These are phyloP conservation scores for Oenanthe oenanthe DNA, from an alignment of 2,113 vertebrate genomes.

Conservation along the genomic window DNA sequence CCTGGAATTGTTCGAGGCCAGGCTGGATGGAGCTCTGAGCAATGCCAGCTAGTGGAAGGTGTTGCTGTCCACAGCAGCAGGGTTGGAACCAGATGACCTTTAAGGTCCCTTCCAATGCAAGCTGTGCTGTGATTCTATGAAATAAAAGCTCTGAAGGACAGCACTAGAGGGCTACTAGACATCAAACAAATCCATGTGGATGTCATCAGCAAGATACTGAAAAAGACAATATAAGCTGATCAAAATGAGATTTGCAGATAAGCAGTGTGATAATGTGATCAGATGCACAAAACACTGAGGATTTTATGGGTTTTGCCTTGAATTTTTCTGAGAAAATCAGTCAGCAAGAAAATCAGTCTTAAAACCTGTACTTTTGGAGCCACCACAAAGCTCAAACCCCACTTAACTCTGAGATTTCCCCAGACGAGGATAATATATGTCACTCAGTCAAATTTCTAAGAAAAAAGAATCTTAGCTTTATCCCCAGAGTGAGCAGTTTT, in stretches of 20 bases:
- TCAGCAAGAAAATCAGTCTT: neutral
- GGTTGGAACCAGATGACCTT: neutral
- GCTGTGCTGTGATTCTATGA: neutral
- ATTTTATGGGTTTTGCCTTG: neutral
- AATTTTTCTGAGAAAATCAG: neutral
- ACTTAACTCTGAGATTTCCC: neutral
- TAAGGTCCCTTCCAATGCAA: neutral
- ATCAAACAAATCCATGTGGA: neutral
- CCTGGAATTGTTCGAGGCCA: neutral
- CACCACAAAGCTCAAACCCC: neutral
- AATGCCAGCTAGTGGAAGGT: neutral
- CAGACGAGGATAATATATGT: neutral
- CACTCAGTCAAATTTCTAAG: neutral
- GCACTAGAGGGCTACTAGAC: neutral
- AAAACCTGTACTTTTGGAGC: neutral
- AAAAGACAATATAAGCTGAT: neutral
- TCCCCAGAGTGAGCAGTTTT: neutral
- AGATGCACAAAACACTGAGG: neutral
- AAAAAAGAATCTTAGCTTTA: neutral
- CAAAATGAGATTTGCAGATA: neutral
- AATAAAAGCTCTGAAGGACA: neutral
- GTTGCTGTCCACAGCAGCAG: accelerated
- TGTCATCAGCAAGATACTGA: neutral
- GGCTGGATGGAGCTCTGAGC: neutral
- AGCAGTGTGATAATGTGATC: neutral